phyloP scores from a whole-genome alignment of 64 coral and sea anemone species.

The Pocillopora verrucosa region DNA sequence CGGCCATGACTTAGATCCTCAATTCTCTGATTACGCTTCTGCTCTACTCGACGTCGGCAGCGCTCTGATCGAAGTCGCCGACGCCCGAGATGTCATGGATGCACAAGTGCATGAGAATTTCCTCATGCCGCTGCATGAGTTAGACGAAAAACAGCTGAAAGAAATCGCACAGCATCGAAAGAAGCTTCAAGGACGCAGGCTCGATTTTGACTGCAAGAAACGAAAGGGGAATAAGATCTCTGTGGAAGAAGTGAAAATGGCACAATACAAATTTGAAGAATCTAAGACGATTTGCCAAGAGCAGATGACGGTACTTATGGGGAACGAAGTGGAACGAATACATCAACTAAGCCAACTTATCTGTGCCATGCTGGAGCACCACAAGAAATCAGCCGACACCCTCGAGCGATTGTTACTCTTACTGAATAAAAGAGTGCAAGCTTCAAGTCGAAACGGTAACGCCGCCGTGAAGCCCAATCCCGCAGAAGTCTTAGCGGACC shows the following conservation, averaged over 20 bases:
- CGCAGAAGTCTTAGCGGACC: constrained; percentile 2
- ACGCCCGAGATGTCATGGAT: constrained; percentile 65
- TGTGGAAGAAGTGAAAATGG: constrained; percentile 84
- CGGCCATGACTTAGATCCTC: constrained; percentile 66
- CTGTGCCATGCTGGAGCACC: constrained; percentile 80
- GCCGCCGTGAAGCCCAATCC: constrained; percentile 9
- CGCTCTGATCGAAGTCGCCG: constrained; percentile 76
- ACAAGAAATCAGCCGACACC: constrained; percentile 91
- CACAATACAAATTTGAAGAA: constrained; percentile 92
- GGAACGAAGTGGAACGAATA: constrained; percentile 84
- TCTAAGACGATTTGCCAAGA: constrained; percentile 71
- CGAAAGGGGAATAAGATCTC: constrained; percentile 82
- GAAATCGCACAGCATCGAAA: constrained; percentile 74
- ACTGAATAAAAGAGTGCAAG: constrained; percentile 78
- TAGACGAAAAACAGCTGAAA: constrained; percentile 78
- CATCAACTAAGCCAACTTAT: constrained; percentile 83
- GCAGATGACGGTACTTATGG: constrained; percentile 67
- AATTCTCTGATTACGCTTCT: constrained; percentile 77
- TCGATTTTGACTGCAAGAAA: constrained; percentile 94
- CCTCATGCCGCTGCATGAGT: constrained; percentile 57
- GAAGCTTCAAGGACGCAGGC: constrained; percentile 80
- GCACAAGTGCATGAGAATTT: constrained; percentile 77
- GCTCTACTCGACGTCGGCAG: constrained; percentile 81
- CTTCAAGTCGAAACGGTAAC: constrained; percentile 39
- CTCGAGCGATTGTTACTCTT: constrained; percentile 68